A percentile compares a stretch with the other conserved stretches of the same genome.
phyloP scores from a whole-genome alignment of 2,888 invertebrate species.

The Mechanitis messenoides region DNA sequence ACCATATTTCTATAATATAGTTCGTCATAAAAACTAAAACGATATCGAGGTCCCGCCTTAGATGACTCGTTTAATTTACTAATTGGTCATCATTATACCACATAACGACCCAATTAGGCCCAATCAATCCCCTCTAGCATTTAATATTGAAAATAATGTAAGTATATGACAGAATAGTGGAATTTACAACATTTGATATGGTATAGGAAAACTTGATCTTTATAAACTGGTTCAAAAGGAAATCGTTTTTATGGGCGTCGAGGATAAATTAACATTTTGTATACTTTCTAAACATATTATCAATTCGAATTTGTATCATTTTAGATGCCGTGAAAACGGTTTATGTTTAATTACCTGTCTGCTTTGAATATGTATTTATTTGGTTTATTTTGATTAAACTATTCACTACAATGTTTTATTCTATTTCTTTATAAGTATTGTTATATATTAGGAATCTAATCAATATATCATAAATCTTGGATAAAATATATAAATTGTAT shows the following conservation, averaged over 20 bases:
- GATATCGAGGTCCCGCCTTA: slow-evolving; percentile 46
- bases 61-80: slow-evolving; percentile 60
- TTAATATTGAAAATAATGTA: slow-evolving; percentile 42
- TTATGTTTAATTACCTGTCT: too few species aligned
- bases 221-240: slow-evolving; percentile 45
- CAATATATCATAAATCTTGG: too few species aligned
- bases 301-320: slow-evolving; percentile 28
- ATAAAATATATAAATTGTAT: not conserved
- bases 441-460: too few species aligned
- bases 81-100: slow-evolving; percentile 68
- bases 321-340: slow-evolving; percentile 7
- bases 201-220: slow-evolving; percentile 41
- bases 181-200: slow-evolving; percentile 47
- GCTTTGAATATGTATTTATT: too few species aligned
- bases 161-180: slow-evolving; percentile 45
- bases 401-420: too few species aligned
- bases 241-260: slow-evolving; percentile 40
- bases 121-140: slow-evolving; percentile 67
- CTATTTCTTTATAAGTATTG: too few species aligned
- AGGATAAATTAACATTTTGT: slow-evolving; percentile 41
- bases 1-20: slow-evolving; percentile 27
- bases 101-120: slow-evolving; percentile 66
- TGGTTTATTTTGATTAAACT: too few species aligned
- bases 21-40: slow-evolving; percentile 41
- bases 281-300: slow-evolving; percentile 31